These are phyloP conservation scores for Cryptocephalus moraei DNA, from an alignment of 2,888 invertebrate genomes.

Conservation along the genomic window DNA sequence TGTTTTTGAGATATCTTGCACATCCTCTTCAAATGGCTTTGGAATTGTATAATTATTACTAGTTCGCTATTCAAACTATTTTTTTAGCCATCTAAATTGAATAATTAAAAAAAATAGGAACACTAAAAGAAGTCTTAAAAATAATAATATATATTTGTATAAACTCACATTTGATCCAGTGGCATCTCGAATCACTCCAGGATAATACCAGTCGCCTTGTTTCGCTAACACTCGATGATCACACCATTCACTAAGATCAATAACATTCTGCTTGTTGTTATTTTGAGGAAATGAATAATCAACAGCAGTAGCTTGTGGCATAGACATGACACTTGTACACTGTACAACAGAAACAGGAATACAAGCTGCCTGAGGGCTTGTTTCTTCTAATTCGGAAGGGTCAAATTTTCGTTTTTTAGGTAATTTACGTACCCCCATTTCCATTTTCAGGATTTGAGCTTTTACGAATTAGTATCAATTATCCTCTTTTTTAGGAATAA, in stretches of 20 bases:
- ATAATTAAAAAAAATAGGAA: too few relatives aligned
- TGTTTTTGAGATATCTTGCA: too few relatives aligned
- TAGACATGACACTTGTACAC: conserved; percentile 27
- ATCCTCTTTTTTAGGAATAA: conserved; percentile 17
- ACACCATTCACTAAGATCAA: conserved; percentile 89
- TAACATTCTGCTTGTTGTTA: conserved; percentile 21
- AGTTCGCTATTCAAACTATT: too few relatives aligned
- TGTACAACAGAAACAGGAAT: conserved; percentile 36
- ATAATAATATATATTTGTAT: not conserved
- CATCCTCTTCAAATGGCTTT: too few relatives aligned
- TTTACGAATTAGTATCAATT: not conserved
- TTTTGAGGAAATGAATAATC: conserved; percentile 31
- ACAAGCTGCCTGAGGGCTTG: conserved; percentile 20
- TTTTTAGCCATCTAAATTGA: too few relatives aligned
- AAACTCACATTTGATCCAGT: conserved; percentile 47
- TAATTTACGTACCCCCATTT: conserved; percentile 60
- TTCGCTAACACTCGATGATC: conserved; percentile 87
- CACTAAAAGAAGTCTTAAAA: too few relatives aligned
- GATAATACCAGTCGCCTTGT: conserved; percentile 69
- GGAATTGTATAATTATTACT: too few relatives aligned
- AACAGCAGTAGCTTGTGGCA: conserved; percentile 32
- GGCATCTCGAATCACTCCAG: conserved; percentile 77
- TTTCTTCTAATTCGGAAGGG: conserved; percentile 64
- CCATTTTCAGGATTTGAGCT: conserved; percentile 25
- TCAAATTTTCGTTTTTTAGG: conserved; percentile 91